Evolutionary conservation across 2,888 invertebrate species (phyloP).

Genomic region (Drosophila setosimentum): DNA sequence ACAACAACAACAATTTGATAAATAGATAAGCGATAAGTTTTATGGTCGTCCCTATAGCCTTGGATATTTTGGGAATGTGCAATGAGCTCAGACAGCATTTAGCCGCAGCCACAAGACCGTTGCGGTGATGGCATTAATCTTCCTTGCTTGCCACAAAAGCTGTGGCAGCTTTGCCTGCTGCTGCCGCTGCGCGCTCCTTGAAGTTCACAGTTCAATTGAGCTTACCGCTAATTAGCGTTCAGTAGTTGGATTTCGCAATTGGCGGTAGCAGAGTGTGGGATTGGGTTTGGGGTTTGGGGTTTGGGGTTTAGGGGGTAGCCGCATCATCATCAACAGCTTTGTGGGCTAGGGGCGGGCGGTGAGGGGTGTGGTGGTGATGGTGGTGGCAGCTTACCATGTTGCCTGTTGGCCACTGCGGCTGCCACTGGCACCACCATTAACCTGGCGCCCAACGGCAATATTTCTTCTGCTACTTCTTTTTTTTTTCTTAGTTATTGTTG

Average conservation of each 20-base stretch:
- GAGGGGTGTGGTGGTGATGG: background rate
- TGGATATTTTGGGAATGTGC: conserved; percentile 38
- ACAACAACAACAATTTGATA: conserved; percentile 54
- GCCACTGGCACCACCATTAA: conserved; percentile 47
- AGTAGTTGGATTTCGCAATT: background rate
- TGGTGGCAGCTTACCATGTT: conserved; percentile 7
- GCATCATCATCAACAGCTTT: background rate
- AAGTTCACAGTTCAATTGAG: conserved; percentile 77
- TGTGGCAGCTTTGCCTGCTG: conserved; percentile 14
- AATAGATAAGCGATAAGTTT: conserved; percentile 68
- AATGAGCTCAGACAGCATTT: conserved; percentile 33
- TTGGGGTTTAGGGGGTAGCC: background rate
- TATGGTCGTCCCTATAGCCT: conserved; percentile 46
- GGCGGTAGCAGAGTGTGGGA: background rate
- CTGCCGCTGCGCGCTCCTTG: conserved; percentile 20
- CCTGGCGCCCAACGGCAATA: conserved; percentile 50
- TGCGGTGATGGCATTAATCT: conserved; percentile 48
- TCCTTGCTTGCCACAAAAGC: conserved; percentile 28
- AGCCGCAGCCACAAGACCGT: conserved; percentile 26
- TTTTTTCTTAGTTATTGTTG: background rate
- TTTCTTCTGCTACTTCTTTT: conserved; percentile 13
- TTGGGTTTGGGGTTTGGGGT: background rate
- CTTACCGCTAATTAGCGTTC: conserved; percentile 70
- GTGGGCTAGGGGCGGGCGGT: background rate
- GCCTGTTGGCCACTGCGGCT: conserved; percentile 19